A percentile compares a stretch with the other conserved stretches of the same genome.
These are phyloP conservation scores for Vombatus ursinus DNA, from an alignment of 2,113 vertebrate genomes.

Conservation along the genomic window DNA sequence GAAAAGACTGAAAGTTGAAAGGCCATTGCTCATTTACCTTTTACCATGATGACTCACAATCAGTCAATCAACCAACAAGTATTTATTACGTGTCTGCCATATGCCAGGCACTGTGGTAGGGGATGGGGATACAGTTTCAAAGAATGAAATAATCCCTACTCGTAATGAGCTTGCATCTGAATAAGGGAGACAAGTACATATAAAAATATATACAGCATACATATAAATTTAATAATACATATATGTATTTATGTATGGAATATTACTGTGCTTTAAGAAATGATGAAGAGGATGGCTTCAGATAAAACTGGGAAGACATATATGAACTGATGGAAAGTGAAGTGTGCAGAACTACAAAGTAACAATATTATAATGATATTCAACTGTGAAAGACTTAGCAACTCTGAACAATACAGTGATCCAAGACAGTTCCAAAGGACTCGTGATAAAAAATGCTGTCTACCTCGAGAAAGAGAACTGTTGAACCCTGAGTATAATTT, in stretches of 20 bases:
- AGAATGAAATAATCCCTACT: not conserved
- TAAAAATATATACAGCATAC: not conserved
- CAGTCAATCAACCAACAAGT: no score
- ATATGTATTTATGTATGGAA: not conserved
- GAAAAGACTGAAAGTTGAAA: not conserved
- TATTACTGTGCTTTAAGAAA: not conserved
- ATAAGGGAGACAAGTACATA: not conserved
- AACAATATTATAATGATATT: no score
- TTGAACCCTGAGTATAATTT: not conserved
- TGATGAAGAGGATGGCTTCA: not conserved
- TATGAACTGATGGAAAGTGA: no score
- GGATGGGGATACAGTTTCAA: no score
- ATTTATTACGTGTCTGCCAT: no score
- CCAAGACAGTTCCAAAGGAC: not conserved
- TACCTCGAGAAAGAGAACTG: not conserved
- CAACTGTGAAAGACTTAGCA: no score
- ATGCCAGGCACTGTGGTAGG: no score
- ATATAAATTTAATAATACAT: not conserved
- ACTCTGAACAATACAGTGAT: not conserved
- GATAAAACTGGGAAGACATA: no score
- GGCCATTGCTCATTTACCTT: not conserved
- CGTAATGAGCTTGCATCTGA: not conserved
- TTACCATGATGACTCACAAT: not conserved
- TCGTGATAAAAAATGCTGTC: not conserved
- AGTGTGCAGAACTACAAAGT: no score